Base-by-base conservation (phyloP, 2,888 invertebrate genomes). In the Polymixis lichenea region DNA sequence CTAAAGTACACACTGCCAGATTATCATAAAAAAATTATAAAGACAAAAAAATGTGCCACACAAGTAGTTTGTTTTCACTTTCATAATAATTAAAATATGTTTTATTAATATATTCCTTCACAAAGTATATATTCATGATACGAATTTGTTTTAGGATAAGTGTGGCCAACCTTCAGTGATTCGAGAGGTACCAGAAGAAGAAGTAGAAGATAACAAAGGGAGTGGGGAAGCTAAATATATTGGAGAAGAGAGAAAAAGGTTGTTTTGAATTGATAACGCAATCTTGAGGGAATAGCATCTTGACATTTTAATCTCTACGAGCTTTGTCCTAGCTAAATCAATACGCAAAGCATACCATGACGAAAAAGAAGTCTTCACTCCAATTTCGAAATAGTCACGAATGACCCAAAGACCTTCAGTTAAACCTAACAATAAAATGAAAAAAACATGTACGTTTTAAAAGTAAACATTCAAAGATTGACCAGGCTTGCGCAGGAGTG, bases 381-480 rank as follows among this genome's bases (percentile, higher is more conserved):
- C 28, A 84, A 86, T 78, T 78, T 86, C 70, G 71, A 84, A 83
- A 83, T 66, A 83, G 79, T 84, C 85, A 84, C 87, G 81, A 75
- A 80, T 84, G 64, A 71, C 70, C 72, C 83, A 84, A 74, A 86
- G 87, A 84, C 86, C 83, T 83, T 83, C 58, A 74, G 71, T 74
- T 84, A 78, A 60, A 65, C 61, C 51, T 66, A 76, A 84, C 78
- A 82, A 87, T 56, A 82, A 89, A 84, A 86, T 71, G 78, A 86
- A 87, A 84, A 84, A 82, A 81, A 73, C 71, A 68, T 73, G 64
- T 84, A 84, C 74, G 87, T 87, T 88, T 84, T 64, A 75, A 87
- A 89, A 87, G 87, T 80, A 87, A 89, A 87, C 84, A 87, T 86
- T 84, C 72, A 72, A 90, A 92, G 91, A 85, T 92, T 93, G 93